phyloP scores from a whole-genome alignment of 2,888 invertebrate species.

The Andrena flavipes region DNA sequence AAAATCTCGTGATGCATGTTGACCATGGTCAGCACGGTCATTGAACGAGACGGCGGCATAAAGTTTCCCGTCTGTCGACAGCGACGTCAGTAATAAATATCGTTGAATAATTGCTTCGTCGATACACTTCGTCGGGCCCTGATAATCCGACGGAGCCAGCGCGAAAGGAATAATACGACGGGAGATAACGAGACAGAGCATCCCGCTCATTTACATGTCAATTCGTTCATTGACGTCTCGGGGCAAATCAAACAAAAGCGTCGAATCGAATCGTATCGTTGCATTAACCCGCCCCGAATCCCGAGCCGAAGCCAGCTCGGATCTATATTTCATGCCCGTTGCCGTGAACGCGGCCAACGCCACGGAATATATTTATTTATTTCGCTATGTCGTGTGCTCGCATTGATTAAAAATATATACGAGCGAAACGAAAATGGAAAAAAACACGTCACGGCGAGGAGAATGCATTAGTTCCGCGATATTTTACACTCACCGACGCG shows the following conservation, averaged over 20 bases:
- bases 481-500: conserved; percentile 6
- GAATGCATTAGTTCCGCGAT: neutral
- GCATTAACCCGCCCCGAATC: conserved; percentile 39
- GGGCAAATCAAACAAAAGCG: conserved; percentile 38
- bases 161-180: conserved; percentile 30
- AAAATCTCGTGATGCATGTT: neutral
- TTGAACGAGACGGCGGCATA: conserved; percentile 2
- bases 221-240: conserved; percentile 50
- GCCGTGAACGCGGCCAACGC: neutral
- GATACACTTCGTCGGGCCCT: conserved; percentile 34
- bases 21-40: neutral
- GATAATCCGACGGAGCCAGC: conserved; percentile 37
- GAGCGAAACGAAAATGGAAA: neutral
- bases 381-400: neutral
- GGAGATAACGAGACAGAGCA: conserved; percentile 11
- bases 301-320: neutral
- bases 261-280: conserved; percentile 25
- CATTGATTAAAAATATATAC: conserved; percentile 31
- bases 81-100: conserved; percentile 41
- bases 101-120: conserved; percentile 15
- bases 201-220: conserved; percentile 42
- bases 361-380: conserved; percentile 24
- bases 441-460: conserved; percentile 9
- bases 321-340: conserved; percentile 27
- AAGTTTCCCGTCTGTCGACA: conserved; percentile 9